These are phyloP conservation scores for Monochamus saltuarius DNA, from an alignment of 1,140 invertebrate genomes.

Conservation along the genomic window DNA sequence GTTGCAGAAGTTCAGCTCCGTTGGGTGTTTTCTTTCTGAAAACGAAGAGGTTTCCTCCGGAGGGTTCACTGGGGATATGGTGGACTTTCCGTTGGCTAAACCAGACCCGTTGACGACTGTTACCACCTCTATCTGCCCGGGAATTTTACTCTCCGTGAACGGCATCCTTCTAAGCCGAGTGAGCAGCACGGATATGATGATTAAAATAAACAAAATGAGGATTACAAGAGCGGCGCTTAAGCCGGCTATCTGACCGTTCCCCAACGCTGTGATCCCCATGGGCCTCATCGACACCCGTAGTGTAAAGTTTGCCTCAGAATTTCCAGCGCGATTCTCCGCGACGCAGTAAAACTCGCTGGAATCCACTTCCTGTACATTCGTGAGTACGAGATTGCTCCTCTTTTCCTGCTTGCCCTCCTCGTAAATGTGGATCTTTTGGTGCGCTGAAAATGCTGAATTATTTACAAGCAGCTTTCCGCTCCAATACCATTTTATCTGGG, in stretches of 20 bases:
- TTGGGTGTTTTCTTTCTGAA: conserved; percentile 47
- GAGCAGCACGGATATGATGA: conserved; percentile 73
- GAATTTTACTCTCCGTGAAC: conserved; percentile 72
- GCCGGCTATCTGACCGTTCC: conserved; percentile 81
- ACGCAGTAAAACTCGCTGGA: conserved; percentile 88
- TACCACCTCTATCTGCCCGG: conserved; percentile 68
- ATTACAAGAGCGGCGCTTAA: conserved; percentile 79
- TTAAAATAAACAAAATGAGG: conserved; percentile 73
- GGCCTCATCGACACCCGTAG: conserved; percentile 75
- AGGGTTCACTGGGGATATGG: conserved; percentile 49
- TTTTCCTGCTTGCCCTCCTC: conserved; percentile 76
- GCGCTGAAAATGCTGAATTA: conserved; percentile 75
- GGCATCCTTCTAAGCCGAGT: conserved; percentile 68
- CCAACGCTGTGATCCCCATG: conserved; percentile 75
- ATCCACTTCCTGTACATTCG: conserved; percentile 84
- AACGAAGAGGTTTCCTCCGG: conserved; percentile 55
- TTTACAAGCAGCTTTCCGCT: conserved; percentile 79
- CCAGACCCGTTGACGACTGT: conserved; percentile 61
- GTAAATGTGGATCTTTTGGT: conserved; percentile 76
- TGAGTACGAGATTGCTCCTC: conserved; percentile 77
- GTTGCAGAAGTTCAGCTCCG: conserved; percentile 61
- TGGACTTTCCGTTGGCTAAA: conserved; percentile 52
- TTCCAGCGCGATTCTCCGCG: conserved; percentile 88
- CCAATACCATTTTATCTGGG: conserved; percentile 84
- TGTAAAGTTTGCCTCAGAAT: conserved; percentile 89